A percentile compares a stretch with the other conserved stretches of the same genome.
Evolutionary conservation across 2,113 vertebrate genomes (phyloP).

Genomic region (Diglossa brunneiventris): DNA sequence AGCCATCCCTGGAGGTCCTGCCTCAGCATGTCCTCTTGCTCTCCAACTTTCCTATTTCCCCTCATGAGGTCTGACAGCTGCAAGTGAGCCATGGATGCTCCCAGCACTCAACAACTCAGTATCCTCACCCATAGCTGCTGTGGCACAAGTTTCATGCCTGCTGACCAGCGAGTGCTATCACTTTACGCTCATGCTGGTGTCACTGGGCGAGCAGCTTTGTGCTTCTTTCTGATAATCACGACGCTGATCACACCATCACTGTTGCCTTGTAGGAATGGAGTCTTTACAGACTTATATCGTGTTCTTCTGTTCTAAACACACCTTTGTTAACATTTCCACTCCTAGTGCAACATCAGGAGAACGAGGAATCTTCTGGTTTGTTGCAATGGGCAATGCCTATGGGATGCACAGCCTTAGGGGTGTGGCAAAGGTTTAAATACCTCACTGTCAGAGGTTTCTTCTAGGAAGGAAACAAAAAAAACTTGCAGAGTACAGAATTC

Average conservation of each 20-base stretch:
- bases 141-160: background rate
- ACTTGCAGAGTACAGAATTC: background rate
- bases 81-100: background rate
- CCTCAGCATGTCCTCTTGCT: background rate
- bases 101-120: background rate
- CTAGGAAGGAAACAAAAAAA: background rate
- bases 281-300: background rate
- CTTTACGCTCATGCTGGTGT: background rate
- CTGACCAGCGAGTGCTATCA: background rate
- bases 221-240: background rate
- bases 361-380: background rate
- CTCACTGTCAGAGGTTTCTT: background rate
- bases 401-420: background rate
- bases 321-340: background rate
- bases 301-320: background rate
- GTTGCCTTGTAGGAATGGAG: background rate
- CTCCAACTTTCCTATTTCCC: background rate
- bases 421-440: background rate
- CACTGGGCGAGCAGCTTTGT: background rate
- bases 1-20: accelerated
- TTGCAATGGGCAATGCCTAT: accelerated
- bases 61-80: background rate
- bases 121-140: background rate
- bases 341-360: background rate
- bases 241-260: background rate